A percentile compares a stretch with the other conserved stretches of the same genome.
phyloP scores from a whole-genome alignment of 2,888 invertebrate species.

The Perithous albicinctus region DNA sequence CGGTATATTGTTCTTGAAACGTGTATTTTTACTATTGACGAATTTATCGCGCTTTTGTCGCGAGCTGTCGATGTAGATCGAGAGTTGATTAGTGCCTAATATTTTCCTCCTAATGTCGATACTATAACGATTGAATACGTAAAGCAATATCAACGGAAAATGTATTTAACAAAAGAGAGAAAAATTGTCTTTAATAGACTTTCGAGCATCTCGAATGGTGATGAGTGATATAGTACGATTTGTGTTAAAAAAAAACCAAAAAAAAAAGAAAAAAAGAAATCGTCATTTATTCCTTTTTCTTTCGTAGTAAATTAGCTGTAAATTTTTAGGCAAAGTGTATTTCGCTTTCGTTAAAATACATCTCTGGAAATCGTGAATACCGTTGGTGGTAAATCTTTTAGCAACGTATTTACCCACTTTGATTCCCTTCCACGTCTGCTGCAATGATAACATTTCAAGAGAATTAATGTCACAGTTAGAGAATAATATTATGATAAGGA shows the following conservation, averaged over 20 bases:
- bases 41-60: slow-evolving; percentile 32
- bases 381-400: slow-evolving; percentile 64
- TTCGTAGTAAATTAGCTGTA: slow-evolving; percentile 34
- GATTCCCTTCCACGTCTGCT: slow-evolving; percentile 64
- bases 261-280: background rate
- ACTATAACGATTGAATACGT: slow-evolving; percentile 2
- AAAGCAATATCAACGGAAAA: slow-evolving; percentile 9
- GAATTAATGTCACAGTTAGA: background rate
- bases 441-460: slow-evolving; percentile 21
- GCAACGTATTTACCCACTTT: slow-evolving; percentile 53
- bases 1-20: slow-evolving; percentile 41
- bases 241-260: slow-evolving; percentile 7
- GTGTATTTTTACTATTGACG: slow-evolving; percentile 56
- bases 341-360: slow-evolving; percentile 59
- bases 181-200: slow-evolving; percentile 4
- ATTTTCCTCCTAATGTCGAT: slow-evolving; percentile 9
- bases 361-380: slow-evolving; percentile 70
- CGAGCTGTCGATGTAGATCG: slow-evolving; percentile 35
- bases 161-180: background rate
- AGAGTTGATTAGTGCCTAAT: slow-evolving; percentile 60
- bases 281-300: slow-evolving; percentile 47
- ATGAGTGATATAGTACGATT: background rate
- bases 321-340: slow-evolving; percentile 14
- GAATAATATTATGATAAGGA: background rate
- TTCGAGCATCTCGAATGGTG: background rate